These are phyloP conservation scores for Lagria hirta DNA, from an alignment of 2,888 invertebrate species.

Conservation along the genomic window DNA sequence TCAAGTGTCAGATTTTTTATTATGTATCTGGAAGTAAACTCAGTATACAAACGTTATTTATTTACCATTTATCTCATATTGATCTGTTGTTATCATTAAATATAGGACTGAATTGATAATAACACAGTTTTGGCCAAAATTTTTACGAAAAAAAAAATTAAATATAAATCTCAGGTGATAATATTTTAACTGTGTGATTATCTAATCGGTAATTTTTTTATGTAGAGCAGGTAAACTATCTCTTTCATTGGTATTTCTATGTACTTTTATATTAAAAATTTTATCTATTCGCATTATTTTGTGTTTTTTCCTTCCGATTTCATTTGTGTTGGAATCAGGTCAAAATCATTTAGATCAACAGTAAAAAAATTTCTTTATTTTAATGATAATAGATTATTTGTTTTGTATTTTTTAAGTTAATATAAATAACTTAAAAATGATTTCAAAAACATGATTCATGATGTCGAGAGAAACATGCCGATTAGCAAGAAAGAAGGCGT, in stretches of 20 bases:
- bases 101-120: constrained; percentile 22
- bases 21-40: too few species aligned
- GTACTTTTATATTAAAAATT: constrained; percentile 44
- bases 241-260: constrained; percentile 33
- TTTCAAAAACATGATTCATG: too few species aligned
- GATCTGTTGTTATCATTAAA: background rate
- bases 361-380: too few species aligned
- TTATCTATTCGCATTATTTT: constrained; percentile 20
- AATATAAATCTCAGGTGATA: constrained; percentile 26
- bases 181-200: constrained; percentile 17
- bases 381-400: too few species aligned
- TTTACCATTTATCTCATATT: constrained; percentile 3
- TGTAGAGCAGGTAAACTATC: constrained; percentile 38
- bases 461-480: too few species aligned
- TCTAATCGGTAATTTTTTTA: constrained; percentile 14
- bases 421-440: too few species aligned
- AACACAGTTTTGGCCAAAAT: constrained; percentile 7
- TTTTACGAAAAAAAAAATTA: background rate
- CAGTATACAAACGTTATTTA: constrained; percentile 11
- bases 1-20: constrained; percentile 16
- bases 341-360: too few species aligned
- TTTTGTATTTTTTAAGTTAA: too few species aligned
- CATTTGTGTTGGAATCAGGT: too few species aligned
- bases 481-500: too few species aligned
- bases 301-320: too few species aligned